Base-by-base conservation (phyloP, 2,797 vertebrate genomes). In the Steatocranus sp. region DNA sequence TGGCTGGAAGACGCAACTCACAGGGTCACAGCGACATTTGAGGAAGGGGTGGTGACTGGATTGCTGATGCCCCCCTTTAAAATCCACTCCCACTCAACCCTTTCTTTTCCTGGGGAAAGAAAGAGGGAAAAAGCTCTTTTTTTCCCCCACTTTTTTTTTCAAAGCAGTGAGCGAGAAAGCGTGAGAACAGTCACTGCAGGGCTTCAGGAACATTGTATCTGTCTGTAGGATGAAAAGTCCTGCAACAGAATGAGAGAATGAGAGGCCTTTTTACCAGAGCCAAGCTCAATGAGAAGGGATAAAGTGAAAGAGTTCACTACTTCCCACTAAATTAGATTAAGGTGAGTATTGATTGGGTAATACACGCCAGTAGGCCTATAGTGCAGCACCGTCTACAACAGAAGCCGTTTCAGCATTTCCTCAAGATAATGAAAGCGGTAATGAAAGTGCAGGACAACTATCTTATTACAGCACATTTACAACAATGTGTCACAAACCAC, bases 271-370 rank as follows among this genome's bases (percentile, higher is more conserved):
- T 85, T 92, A 82, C 38, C 81, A 86, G 76, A 85, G 86, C 74
- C 53, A 30, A 6, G 85, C 84, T 89, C 86, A 61, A 79, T 80
- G 85, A 87, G 88, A 74, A n/a, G 87, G 78, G 80, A 66, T 68
- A 18, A 80, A 78, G 70, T 89, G 82, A 93, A 92, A 92, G 92
- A 90, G 81, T 92, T 91, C 90, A 89, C 90, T 88, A 86, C 89
- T 92, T 93, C 88, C 89, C 84, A 81, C 85, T 94, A 93, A 96
- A 95, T 94, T 90, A 93, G 89, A 95, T 95, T 93, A 95, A 90
- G 87, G 88, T 91, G 79, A 87, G 90, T 94, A 94, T 95, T 93
- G 94, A 95, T 95, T 93, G 84, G 88, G 88, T 89, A 90, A 91
- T 94, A 93, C 93, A 94, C 83, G 90, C 83, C 88, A 83, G 85